Conservation (phyloP, 2,888 invertebrate genomes). For the Drosophila flavopinicola region DNA sequence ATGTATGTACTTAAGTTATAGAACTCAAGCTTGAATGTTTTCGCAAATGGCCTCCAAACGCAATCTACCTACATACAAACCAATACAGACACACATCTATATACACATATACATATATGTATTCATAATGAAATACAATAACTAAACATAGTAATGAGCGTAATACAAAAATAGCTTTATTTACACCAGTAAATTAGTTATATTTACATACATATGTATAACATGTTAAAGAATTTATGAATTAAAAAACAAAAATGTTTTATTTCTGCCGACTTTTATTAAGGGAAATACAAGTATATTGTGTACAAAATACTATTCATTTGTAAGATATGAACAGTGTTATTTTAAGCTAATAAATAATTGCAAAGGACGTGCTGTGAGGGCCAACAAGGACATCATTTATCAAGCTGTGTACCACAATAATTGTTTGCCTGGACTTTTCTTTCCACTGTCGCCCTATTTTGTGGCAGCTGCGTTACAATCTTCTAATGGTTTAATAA, state of each 20-base stretch:
- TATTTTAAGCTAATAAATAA: conserved; percentile 16
- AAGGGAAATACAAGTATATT: too few relatives aligned
- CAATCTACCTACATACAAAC: conserved; percentile 1
- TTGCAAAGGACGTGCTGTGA: conserved; percentile 4
- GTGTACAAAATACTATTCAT: too few relatives aligned
- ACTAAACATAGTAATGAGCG: conserved; percentile 56
- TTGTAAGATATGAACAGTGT: conserved; percentile 5
- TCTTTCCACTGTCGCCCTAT: background rate
- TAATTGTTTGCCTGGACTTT: conserved; percentile 4
- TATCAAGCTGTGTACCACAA: conserved; percentile 13
- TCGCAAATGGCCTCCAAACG: background rate
- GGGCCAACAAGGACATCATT: conserved; percentile 21
- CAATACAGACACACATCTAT: background rate
- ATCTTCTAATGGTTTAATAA: conserved; percentile 61
- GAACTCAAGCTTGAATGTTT: conserved; percentile 21
- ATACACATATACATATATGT: conserved; percentile 26
- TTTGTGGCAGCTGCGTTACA: conserved; percentile 24
- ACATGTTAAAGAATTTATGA: conserved; percentile 54
- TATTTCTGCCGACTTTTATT: background rate
- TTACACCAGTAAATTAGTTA: conserved; percentile 67
- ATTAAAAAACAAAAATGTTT: conserved; percentile 36
- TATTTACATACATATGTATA: conserved; percentile 46
- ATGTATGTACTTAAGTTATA: conserved; percentile 8
- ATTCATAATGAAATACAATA: conserved; percentile 56
- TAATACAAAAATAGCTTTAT: conserved; percentile 69